Evolutionary conservation across 2,797 vertebrate genomes (phyloP).

Genomic region (Notoglanidium macrostoma): DNA sequence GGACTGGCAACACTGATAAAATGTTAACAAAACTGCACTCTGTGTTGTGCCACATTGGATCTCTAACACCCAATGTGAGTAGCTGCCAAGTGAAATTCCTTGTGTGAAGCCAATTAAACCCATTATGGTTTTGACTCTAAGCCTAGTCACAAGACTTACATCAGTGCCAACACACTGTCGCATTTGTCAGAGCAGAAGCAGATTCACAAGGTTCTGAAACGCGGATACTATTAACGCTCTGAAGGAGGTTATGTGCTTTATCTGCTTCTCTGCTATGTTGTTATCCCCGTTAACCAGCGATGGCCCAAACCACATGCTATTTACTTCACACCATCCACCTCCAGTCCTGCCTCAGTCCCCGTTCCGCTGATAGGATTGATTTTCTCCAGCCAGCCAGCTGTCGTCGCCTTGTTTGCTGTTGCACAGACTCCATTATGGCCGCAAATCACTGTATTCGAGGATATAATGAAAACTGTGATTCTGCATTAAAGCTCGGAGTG

Average conservation of each 20-base stretch:
- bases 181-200: slow-evolving; percentile 30
- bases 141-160: slow-evolving; percentile 7
- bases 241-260: slow-evolving; percentile 15
- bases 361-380: slow-evolving; percentile 67
- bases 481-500: slow-evolving; percentile 34
- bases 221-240: slow-evolving; percentile 23
- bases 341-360: slow-evolving; percentile 64
- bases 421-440: slow-evolving; percentile 45
- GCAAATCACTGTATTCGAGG: slow-evolving; percentile 46
- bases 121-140: slow-evolving; percentile 13
- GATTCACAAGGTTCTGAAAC: slow-evolving; percentile 26
- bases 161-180: slow-evolving; percentile 5
- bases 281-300: slow-evolving; percentile 35
- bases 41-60: slow-evolving; percentile 2
- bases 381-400: slow-evolving; percentile 48
- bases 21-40: slow-evolving; percentile 4
- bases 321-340: slow-evolving; percentile 63
- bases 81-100: slow-evolving; percentile 10
- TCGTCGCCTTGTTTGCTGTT: slow-evolving; percentile 1
- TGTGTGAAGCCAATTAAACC: slow-evolving; percentile 15
- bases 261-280: slow-evolving; percentile 33
- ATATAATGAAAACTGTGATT: slow-evolving; percentile 48
- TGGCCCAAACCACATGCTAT: slow-evolving; percentile 7
- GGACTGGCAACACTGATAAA: neutral
- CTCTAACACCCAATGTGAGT: neutral